These are phyloP conservation scores for Patagioenas fasciata DNA, from an alignment of 2,113 vertebrate species.

Conservation along the genomic window DNA sequence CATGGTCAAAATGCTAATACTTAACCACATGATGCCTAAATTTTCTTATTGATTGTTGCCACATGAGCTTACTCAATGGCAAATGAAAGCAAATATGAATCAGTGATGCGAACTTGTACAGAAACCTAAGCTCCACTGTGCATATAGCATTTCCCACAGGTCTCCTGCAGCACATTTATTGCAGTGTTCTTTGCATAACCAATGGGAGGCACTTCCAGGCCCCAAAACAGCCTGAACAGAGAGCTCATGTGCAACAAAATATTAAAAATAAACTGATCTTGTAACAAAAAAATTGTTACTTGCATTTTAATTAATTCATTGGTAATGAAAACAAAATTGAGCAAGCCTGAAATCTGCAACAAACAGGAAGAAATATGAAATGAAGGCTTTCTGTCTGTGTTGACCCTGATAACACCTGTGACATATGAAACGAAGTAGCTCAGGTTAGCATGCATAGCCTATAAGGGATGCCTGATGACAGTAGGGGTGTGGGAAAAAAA, in stretches of 20 bases:
- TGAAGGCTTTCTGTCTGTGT: not conserved
- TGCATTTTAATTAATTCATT: not conserved
- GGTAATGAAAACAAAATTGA: not conserved
- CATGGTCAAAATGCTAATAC: not conserved
- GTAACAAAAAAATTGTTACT: not conserved
- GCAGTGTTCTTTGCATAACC: not conserved
- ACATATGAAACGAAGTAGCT: not conserved
- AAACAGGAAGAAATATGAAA: not conserved
- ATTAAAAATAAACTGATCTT: not conserved
- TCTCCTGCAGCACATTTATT: not conserved
- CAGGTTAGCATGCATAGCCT: not conserved
- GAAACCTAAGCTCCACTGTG: not conserved
- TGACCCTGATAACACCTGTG: not conserved
- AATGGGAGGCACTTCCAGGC: not conserved
- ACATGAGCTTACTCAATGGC: not conserved
- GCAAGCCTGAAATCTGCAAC: not conserved
- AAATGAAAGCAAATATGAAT: not conserved
- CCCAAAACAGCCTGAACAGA: not conserved
- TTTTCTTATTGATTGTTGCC: not conserved
- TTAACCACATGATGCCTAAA: not conserved
- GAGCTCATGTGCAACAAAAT: not conserved
- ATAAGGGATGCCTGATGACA: not conserved
- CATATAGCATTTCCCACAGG: not conserved
- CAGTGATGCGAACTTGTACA: no score
- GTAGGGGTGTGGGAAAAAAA: accelerated